Percentiles rank a stretch among this genome's conserved stretches.
Evolutionary conservation across 2,888 invertebrate genomes (phyloP).

Genomic region (Mimas tiliae): DNA sequence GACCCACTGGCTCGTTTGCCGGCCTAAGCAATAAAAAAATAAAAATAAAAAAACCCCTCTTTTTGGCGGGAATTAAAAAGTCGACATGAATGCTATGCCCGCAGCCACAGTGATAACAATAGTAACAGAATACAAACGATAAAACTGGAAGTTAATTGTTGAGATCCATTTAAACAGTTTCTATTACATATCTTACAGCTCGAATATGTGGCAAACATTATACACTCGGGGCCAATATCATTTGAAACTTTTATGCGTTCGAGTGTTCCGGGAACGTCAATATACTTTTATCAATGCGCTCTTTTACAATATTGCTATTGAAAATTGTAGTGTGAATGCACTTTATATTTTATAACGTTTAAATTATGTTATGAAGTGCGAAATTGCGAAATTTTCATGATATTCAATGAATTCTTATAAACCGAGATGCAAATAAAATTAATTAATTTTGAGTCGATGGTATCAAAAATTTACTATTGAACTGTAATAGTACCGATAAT

Average conservation of each 20-base stretch:
- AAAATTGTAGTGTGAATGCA: conserved; percentile 22
- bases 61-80: no score
- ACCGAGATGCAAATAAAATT: no score
- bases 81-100: neutral
- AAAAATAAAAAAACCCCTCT: no score
- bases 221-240: conserved; percentile 56
- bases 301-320: conserved; percentile 44
- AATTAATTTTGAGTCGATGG: no score
- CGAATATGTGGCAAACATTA: conserved; percentile 39
- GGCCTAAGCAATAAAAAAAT: no score
- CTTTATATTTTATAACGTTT: neutral
- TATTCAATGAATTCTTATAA: no score
- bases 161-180: conserved; percentile 51
- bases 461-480: no score
- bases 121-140: conserved; percentile 33
- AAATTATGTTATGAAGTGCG: conserved; percentile 36
- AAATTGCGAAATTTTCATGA: conserved; percentile 34
- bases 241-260: conserved; percentile 53
- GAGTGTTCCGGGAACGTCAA: conserved; percentile 44
- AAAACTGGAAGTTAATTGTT: conserved; percentile 37
- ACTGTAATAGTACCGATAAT: no score
- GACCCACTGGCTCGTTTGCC: no score
- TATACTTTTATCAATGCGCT: conserved; percentile 44
- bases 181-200: conserved; percentile 56
- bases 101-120: conserved; percentile 20